A percentile compares a stretch with the other conserved stretches of the same genome.
Conservation (phyloP, 2,113 vertebrate genomes). For the Porphyrio hochstetteri region DNA sequence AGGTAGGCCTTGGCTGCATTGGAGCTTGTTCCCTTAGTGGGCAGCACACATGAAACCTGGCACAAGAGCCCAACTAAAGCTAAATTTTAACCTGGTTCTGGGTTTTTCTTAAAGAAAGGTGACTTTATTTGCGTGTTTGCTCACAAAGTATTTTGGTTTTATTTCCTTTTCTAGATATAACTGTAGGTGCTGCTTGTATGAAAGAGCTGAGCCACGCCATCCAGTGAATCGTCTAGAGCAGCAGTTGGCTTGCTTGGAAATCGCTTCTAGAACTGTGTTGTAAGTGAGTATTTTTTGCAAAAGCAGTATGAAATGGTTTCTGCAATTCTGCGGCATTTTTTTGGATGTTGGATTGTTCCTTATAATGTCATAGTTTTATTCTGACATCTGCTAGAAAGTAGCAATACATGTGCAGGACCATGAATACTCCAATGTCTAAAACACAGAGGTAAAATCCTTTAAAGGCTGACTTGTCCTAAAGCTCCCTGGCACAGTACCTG, state of each 20-base stretch:
- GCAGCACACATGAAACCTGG: not conserved
- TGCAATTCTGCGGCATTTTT: not conserved
- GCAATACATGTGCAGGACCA: not conserved
- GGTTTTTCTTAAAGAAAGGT: not conserved
- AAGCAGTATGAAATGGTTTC: not conserved
- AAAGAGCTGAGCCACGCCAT: conserved; percentile 29
- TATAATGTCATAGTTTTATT: not conserved
- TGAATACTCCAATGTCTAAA: not conserved
- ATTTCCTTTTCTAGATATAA: conserved; percentile 51
- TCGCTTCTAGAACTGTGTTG: not conserved
- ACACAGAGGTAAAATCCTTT: not conserved
- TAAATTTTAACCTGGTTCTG: not conserved
- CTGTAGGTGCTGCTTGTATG: conserved; percentile 45
- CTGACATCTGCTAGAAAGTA: not conserved
- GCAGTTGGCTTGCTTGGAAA: not conserved
- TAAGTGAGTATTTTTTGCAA: conserved; percentile 36
- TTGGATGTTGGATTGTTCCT: not conserved
- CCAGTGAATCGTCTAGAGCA: conserved; percentile 4
- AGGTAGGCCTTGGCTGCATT: not conserved
- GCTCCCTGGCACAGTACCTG: not conserved
- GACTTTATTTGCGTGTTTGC: not conserved
- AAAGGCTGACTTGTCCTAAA: not conserved
- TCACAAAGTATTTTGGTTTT: conserved; percentile 17
- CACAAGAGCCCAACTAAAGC: not conserved
- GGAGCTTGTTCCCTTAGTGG: not conserved